Evolutionary conservation across 1,140 invertebrate species (phyloP).

Genomic region (Bombus huntii): DNA sequence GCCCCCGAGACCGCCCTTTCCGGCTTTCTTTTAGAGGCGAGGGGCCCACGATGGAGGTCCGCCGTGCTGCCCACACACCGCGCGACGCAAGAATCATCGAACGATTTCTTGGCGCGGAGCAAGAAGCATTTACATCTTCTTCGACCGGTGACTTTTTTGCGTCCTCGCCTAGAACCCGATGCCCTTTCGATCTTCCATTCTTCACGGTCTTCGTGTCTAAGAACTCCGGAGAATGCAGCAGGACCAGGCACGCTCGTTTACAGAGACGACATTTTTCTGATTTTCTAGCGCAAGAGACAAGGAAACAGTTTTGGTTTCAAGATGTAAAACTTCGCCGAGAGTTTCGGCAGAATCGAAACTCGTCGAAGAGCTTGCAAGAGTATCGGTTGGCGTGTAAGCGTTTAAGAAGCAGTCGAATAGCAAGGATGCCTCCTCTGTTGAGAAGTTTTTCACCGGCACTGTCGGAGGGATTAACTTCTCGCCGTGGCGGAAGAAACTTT

Average conservation of each 20-base stretch:
- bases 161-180: neutral
- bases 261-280: neutral
- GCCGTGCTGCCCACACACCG: slow-evolving; percentile 66
- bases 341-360: neutral
- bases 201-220: neutral
- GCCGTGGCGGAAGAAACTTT: slow-evolving; percentile 27
- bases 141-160: slow-evolving; percentile 25
- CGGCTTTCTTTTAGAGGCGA: slow-evolving; percentile 68
- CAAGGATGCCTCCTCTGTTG: slow-evolving; percentile 11
- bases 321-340: neutral
- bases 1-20: slow-evolving; percentile 53
- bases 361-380: neutral
- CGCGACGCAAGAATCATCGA: slow-evolving; percentile 61
- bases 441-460: slow-evolving; percentile 35
- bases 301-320: neutral
- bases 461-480: slow-evolving; percentile 24
- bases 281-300: neutral
- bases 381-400: slow-evolving; percentile 26
- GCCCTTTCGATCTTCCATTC: neutral
- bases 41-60: slow-evolving; percentile 63
- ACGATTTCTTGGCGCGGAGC: slow-evolving; percentile 55
- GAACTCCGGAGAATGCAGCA: neutral
- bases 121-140: slow-evolving; percentile 54
- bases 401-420: slow-evolving; percentile 26
- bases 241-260: neutral